Conservation (phyloP, 2,113 vertebrate species). For the Gymnarchus niloticus region DNA sequence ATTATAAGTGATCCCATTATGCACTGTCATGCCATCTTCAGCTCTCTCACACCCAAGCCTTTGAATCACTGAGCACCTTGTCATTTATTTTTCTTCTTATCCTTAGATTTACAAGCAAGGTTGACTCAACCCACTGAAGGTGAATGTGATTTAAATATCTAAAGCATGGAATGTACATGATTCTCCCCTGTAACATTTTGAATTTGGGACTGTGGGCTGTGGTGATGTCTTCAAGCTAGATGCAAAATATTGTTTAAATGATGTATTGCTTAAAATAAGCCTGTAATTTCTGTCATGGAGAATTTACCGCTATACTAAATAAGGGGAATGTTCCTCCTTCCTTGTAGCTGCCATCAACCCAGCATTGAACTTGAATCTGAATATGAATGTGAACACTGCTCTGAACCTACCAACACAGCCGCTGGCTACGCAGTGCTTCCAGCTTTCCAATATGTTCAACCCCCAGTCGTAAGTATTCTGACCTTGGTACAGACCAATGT, state of each 20-base stretch:
- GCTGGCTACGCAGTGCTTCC: conserved; percentile 91
- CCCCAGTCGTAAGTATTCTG: conserved; percentile 75
- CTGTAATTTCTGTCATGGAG: not conserved
- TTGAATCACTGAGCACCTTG: not conserved
- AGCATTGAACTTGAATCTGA: conserved; percentile 49
- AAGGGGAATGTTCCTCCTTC: not conserved
- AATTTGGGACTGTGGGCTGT: not conserved
- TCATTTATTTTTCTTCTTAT: conserved; percentile 22
- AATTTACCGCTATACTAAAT: not conserved
- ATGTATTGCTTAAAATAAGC: not conserved
- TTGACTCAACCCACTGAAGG: conserved; percentile 78
- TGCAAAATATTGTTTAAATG: not conserved
- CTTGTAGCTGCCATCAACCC: conserved; percentile 56
- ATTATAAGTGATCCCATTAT: not conserved
- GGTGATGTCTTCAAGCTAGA: not conserved
- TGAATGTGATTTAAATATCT: conserved; percentile 47
- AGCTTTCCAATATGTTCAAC: conserved; percentile 96
- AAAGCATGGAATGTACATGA: not conserved
- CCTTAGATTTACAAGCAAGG: conserved; percentile 72
- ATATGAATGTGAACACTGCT: conserved; percentile 39
- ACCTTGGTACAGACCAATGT: not conserved
- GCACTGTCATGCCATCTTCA: not conserved
- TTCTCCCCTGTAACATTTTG: not conserved
- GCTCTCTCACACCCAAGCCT: not conserved
- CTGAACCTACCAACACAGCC: conserved; percentile 73